Conservation (phyloP, 2,888 invertebrate genomes). For the Dermolepida albohirtum region DNA sequence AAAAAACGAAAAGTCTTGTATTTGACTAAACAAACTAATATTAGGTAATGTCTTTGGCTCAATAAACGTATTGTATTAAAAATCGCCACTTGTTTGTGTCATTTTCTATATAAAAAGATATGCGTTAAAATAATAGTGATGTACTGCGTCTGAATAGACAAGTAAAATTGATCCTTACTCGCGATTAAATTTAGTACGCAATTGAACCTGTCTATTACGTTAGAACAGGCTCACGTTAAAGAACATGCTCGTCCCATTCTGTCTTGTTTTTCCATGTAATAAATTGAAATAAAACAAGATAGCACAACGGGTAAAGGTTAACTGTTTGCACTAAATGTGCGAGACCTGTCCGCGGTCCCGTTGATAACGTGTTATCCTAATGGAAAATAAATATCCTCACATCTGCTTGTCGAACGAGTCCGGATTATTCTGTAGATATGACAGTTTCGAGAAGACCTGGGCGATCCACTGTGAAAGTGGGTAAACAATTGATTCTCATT, state of each 20-base stretch:
- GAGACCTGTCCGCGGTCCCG: not conserved
- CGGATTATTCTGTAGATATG: not conserved
- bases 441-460: not conserved
- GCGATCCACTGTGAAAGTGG: not conserved
- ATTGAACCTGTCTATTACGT: too few species aligned
- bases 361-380: conserved; percentile 1
- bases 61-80: too few species aligned
- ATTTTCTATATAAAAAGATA: too few species aligned
- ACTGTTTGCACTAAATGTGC: conserved; percentile 6
- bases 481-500: conserved; percentile 4
- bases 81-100: too few species aligned
- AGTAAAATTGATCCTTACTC: too few species aligned
- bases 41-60: too few species aligned
- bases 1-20: too few species aligned
- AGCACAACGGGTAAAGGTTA: conserved; percentile 1
- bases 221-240: not conserved
- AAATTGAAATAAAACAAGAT: conserved; percentile 10
- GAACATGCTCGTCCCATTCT: not conserved
- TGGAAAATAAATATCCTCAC: conserved; percentile 18
- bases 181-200: too few species aligned
- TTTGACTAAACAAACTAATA: too few species aligned
- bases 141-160: too few species aligned
- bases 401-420: not conserved
- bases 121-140: too few species aligned
- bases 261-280: not conserved